Conservation (phyloP, 2,888 invertebrate species). For the Zygogramma bicolorata region DNA sequence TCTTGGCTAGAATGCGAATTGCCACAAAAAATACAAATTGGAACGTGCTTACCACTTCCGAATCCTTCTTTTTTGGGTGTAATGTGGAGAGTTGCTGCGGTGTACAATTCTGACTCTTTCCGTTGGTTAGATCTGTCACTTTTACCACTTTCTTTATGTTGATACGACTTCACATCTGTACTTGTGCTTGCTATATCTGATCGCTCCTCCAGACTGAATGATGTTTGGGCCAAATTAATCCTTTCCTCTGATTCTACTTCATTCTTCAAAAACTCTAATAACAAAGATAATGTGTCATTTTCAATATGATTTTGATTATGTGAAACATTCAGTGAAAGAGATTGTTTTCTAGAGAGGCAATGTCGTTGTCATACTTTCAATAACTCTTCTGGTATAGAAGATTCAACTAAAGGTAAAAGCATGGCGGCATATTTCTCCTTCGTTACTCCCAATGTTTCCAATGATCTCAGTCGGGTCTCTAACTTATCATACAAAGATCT, state of each 20-base stretch:
- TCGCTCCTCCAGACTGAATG: background rate
- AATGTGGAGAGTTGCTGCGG: background rate
- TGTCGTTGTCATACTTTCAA: background rate
- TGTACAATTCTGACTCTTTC: background rate
- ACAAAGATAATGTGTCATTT: background rate
- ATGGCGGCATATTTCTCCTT: background rate
- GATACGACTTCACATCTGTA: background rate
- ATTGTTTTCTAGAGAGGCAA: background rate
- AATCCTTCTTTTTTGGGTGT: background rate
- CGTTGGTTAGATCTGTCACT: background rate
- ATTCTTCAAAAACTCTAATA: background rate
- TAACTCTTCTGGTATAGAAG: background rate
- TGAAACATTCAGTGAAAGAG: background rate
- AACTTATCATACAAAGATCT: background rate
- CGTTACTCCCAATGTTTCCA: background rate
- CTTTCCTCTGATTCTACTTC: background rate
- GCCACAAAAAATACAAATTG: background rate
- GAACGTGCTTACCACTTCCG: background rate
- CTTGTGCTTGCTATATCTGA: background rate
- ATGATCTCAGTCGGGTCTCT: background rate
- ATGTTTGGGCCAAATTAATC: background rate
- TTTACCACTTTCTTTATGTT: background rate
- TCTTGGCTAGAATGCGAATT: background rate
- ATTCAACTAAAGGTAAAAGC: background rate
- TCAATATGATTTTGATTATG: background rate